Evolutionary conservation across 2,888 invertebrate species (phyloP).

Genomic region (Sarcophaga rosellei): DNA sequence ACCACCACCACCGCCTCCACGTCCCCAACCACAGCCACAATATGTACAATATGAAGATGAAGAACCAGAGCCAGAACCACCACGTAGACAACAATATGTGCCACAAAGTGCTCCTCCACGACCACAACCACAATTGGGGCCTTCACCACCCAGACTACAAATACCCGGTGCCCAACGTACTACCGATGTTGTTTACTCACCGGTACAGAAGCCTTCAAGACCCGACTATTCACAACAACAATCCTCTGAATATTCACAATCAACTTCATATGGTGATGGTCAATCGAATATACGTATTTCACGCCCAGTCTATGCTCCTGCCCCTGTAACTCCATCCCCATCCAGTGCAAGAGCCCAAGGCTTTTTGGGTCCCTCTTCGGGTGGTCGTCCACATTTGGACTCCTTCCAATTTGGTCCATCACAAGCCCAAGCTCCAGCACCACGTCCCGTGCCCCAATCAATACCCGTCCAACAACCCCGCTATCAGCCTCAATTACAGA

Average conservation of each 20-base stretch:
- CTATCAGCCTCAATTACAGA: constrained; percentile 73
- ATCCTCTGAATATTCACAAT: constrained; percentile 58
- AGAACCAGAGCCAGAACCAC: constrained; percentile 75
- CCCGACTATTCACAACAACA: constrained; percentile 79
- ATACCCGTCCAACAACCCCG: constrained; percentile 73
- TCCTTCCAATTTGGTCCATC: constrained; percentile 75
- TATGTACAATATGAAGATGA: constrained; percentile 79
- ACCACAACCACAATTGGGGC: constrained; percentile 66
- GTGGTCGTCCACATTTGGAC: constrained; percentile 77
- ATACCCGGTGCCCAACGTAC: constrained; percentile 79
- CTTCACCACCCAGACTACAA: constrained; percentile 78
- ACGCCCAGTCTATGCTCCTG: constrained; percentile 78
- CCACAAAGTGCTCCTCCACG: constrained; percentile 69
- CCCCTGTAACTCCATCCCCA: constrained; percentile 75
- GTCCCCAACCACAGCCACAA: constrained; percentile 76
- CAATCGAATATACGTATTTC: constrained; percentile 79
- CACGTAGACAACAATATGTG: constrained; percentile 76
- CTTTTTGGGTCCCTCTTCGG: constrained; percentile 77
- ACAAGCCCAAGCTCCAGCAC: constrained; percentile 69
- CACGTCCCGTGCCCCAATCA: constrained; percentile 75
- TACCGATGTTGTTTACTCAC: constrained; percentile 80
- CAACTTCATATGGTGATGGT: constrained; percentile 77
- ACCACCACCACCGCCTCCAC: constrained; percentile 72
- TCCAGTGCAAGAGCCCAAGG: constrained; percentile 78
- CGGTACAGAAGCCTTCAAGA: constrained; percentile 78